Conservation (phyloP, 2,113 vertebrate species). For the Ia io region DNA sequence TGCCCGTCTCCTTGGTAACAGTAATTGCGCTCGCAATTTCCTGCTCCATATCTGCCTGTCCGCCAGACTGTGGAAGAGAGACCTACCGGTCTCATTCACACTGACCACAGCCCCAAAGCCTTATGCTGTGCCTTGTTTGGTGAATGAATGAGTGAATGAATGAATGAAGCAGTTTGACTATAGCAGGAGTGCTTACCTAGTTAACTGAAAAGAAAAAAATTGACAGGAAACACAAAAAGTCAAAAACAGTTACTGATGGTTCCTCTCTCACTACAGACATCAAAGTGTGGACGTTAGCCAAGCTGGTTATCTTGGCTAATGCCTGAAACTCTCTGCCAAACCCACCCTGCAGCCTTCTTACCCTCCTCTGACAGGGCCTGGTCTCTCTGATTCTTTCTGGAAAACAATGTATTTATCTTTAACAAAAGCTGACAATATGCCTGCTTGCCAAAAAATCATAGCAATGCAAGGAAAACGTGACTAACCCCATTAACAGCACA, state of each 20-base stretch:
- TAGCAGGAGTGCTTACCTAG: not conserved
- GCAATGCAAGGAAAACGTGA: not conserved
- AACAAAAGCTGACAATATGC: not conserved
- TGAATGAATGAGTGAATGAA: not conserved
- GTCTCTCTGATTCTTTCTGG: not conserved
- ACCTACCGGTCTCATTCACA: not conserved
- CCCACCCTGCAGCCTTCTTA: rapidly evolving
- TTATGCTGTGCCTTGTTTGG: not conserved
- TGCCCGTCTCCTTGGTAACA: conserved; percentile 42
- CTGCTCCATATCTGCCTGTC: not conserved
- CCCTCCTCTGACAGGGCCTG: not conserved
- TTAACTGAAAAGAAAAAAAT: not conserved
- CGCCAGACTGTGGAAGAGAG: not conserved
- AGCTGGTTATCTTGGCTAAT: not conserved
- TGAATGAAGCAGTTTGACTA: not conserved
- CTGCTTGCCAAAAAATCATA: not conserved
- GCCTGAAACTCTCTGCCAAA: not conserved
- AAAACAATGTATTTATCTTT: not conserved
- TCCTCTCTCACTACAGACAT: not conserved
- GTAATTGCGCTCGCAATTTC: conserved; percentile 23
- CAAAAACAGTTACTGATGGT: not conserved
- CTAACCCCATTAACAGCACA: not conserved
- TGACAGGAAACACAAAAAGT: not conserved
- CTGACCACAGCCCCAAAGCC: not conserved
- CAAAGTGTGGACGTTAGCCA: not conserved